These are phyloP conservation scores for Latheticus oryzae DNA, from an alignment of 2,888 invertebrate genomes.

Conservation along the genomic window DNA sequence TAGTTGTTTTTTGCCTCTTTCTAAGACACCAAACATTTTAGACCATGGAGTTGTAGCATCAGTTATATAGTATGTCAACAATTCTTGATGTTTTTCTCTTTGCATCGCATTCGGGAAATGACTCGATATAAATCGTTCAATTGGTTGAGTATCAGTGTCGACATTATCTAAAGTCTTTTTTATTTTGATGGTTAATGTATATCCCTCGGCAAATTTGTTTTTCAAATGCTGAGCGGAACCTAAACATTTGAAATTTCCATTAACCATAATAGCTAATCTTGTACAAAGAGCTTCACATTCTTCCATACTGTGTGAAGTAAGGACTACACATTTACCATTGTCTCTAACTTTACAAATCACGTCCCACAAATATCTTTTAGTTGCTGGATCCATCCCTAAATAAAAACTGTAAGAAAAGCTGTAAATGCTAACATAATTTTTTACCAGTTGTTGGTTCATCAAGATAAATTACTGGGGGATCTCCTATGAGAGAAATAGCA, in stretches of 20 bases:
- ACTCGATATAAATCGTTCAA: conserved; percentile 56
- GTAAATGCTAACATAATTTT: too few relatives aligned
- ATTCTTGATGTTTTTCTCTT: conserved; percentile 78
- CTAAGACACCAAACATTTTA: conserved; percentile 81
- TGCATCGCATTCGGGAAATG: conserved; percentile 58
- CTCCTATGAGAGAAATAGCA: conserved; percentile 67
- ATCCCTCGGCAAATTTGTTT: conserved; percentile 79
- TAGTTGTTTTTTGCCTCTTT: conserved; percentile 64
- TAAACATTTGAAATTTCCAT: conserved; percentile 82
- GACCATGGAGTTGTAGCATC: conserved; percentile 76
- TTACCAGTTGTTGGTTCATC: conserved; percentile 58
- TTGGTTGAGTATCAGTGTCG: conserved; percentile 44
- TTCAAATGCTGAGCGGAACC: conserved; percentile 86
- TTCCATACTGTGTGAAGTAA: conserved; percentile 90
- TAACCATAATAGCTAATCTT: conserved; percentile 87
- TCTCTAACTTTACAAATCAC: conserved; percentile 76
- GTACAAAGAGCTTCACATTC: conserved; percentile 89
- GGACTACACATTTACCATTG: conserved; percentile 79
- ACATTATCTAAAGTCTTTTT: conserved; percentile 49
- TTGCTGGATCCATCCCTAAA: conserved; percentile 82
- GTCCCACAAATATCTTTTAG: conserved; percentile 84
- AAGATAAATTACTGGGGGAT: conserved; percentile 66
- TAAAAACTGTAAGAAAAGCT: too few relatives aligned
- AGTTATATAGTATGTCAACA: conserved; percentile 78
- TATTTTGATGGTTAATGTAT: conserved; percentile 64